These are phyloP conservation scores for Cladorhizidae sp. DNA, from an alignment of 37 sponge, comb jelly and placozoan genomes.

Conservation along the genomic window DNA sequence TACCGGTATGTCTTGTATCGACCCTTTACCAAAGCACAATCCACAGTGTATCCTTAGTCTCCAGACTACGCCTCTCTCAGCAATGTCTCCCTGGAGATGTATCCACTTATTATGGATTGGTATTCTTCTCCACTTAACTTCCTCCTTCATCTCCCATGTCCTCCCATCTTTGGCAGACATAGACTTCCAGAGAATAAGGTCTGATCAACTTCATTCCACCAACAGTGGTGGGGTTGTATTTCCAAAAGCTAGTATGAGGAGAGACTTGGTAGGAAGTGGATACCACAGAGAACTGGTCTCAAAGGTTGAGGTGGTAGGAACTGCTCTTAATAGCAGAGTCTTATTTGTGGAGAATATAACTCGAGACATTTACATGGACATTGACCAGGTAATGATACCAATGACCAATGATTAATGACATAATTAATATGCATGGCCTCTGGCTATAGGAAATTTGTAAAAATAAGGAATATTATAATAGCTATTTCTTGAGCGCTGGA, in stretches of 20 bases:
- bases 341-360: slow-evolving; percentile 32
- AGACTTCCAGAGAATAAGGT: background rate
- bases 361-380: slow-evolving; percentile 20
- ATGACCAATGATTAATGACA: no score
- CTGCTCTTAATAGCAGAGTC: background rate
- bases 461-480: no score
- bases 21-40: no score
- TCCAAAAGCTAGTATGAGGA: background rate
- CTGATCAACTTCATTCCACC: background rate
- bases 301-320: background rate
- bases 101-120: no score
- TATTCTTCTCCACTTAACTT: background rate
- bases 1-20: no score
- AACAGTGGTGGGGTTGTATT: background rate
- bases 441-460: no score
- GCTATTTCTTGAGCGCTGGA: no score
- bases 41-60: no score
- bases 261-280: slow-evolving; percentile 5
- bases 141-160: background rate
- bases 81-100: no score
- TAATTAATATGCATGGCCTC: no score
- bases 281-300: slow-evolving; percentile 26
- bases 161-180: slow-evolving; percentile 2
- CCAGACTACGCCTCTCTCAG: no score
- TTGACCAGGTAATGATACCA: slow-evolving; percentile 19